Evolutionary conservation across 2,113 vertebrate genomes (phyloP).

Genomic region (Python bivittatus): DNA sequence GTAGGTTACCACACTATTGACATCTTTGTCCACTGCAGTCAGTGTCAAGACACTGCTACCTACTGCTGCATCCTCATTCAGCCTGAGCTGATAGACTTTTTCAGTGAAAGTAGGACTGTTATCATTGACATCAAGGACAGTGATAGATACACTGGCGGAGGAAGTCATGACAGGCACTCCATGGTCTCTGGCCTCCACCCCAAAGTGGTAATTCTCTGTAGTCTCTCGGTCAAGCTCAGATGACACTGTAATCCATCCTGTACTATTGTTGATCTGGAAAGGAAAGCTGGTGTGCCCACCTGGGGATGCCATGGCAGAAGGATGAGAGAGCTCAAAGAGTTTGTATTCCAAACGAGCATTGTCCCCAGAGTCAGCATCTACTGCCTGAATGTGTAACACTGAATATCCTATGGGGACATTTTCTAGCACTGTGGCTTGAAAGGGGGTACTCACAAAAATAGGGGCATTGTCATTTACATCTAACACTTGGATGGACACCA

Average conservation of each 20-base stretch:
- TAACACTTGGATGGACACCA: conserved; percentile 91
- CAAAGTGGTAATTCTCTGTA: conserved; percentile 89
- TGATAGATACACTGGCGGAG: conserved; percentile 92
- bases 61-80: conserved; percentile 91
- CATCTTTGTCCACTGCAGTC: conserved; percentile 87
- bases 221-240: conserved; percentile 89
- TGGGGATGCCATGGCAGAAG: neutral
- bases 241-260: conserved; percentile 91
- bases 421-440: conserved; percentile 92
- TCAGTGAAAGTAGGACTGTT: conserved; percentile 91
- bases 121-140: conserved; percentile 92
- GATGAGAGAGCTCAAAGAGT: conserved; percentile 75
- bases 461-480: conserved; percentile 95
- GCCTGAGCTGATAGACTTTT: conserved; percentile 86
- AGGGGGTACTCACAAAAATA: conserved; percentile 97
- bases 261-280: conserved; percentile 93
- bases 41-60: conserved; percentile 92
- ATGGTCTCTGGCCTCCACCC: conserved; percentile 90
- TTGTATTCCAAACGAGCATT: conserved; percentile 89
- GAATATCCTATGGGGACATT: conserved; percentile 90
- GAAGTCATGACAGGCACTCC: conserved; percentile 88
- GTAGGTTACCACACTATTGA: conserved; percentile 94
- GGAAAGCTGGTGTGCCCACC: conserved; percentile 75
- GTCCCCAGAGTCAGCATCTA: conserved; percentile 90
- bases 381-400: conserved; percentile 92